These are phyloP conservation scores for Dryobates pubescens DNA, from an alignment of 2,797 vertebrate species.

Conservation along the genomic window DNA sequence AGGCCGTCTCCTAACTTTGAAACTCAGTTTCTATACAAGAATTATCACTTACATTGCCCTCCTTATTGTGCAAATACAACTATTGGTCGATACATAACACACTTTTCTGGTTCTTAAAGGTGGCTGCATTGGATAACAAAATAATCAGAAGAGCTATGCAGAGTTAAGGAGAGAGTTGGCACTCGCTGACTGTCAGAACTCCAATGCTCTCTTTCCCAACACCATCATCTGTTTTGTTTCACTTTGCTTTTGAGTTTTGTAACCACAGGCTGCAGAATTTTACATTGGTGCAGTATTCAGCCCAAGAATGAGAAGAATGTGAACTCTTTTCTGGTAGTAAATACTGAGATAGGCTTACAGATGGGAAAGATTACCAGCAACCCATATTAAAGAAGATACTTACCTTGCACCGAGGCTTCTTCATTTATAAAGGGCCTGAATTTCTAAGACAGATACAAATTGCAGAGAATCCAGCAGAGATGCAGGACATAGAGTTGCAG, in stretches of 20 bases:
- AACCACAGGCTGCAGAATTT: not conserved
- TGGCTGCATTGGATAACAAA: not conserved
- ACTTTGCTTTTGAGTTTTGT: not conserved
- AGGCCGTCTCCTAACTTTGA: not conserved
- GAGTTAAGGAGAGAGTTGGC: not conserved
- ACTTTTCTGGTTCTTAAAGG: not conserved
- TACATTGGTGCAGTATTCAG: not conserved
- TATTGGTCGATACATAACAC: not conserved
- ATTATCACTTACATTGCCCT: not conserved
- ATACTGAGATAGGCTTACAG: not conserved
- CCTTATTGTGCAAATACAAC: not conserved
- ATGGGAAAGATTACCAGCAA: not conserved
- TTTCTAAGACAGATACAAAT: not conserved
- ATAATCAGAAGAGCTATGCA: not conserved
- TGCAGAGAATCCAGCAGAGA: not conserved
- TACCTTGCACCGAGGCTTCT: not conserved
- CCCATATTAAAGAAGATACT: not conserved
- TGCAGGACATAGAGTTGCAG: not conserved
- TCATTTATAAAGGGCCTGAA: not conserved
- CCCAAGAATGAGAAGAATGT: not conserved
- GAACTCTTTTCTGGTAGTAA: not conserved
- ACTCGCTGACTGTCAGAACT: not conserved
- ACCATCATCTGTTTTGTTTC: not conserved
- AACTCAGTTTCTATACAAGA: not conserved
- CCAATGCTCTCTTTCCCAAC: not conserved